Evolutionary conservation across 2,888 invertebrate genomes (phyloP).

Genomic region (Phortica magna): DNA sequence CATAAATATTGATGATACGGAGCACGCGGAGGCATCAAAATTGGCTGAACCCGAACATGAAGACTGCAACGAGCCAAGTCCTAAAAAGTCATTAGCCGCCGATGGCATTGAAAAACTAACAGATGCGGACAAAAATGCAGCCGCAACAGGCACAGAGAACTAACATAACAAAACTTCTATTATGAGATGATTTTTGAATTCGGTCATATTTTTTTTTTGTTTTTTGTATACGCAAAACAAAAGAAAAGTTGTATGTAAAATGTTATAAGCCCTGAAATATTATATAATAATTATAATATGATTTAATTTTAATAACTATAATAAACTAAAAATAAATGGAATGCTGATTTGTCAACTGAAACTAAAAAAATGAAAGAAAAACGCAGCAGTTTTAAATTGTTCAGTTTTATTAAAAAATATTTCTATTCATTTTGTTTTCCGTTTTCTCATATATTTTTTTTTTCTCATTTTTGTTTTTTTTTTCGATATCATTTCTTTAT

Average conservation of each 20-base stretch:
- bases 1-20: slow-evolving; percentile 38
- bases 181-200: slow-evolving; percentile 43
- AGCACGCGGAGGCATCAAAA: slow-evolving; percentile 35
- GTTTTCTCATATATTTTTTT: neutral
- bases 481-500: neutral
- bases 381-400: neutral
- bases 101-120: slow-evolving; percentile 54
- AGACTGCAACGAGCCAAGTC: slow-evolving; percentile 69
- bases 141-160: slow-evolving; percentile 51
- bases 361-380: neutral
- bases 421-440: neutral
- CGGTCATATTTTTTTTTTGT: slow-evolving; percentile 40
- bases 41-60: slow-evolving; percentile 49
- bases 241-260: slow-evolving; percentile 29
- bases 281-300: slow-evolving; percentile 69
- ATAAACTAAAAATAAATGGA: slow-evolving; percentile 67
- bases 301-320: slow-evolving; percentile 70
- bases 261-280: slow-evolving; percentile 59
- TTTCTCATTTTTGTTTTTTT: neutral
- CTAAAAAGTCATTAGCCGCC: slow-evolving; percentile 68
- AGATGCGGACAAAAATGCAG: slow-evolving; percentile 54
- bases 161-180: slow-evolving; percentile 45
- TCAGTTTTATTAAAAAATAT: slow-evolving; percentile 5
- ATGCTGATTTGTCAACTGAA: slow-evolving; percentile 63
- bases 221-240: slow-evolving; percentile 51